Conservation (phyloP, 2,888 invertebrate genomes). For the Uropetala carovei region DNA sequence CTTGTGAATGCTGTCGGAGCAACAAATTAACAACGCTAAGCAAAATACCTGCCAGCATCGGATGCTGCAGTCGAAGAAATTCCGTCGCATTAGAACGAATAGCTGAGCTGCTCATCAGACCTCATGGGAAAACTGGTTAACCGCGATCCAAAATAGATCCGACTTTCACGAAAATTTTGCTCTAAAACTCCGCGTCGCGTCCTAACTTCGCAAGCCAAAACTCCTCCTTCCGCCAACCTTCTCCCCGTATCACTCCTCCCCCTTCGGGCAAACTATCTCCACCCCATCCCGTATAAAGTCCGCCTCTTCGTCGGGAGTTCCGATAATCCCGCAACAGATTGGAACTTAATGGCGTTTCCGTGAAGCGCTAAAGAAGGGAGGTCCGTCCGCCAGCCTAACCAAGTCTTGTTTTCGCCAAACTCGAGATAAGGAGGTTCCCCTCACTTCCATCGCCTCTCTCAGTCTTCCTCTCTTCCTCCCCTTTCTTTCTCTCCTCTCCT, state of each 20-base stretch:
- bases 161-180: background rate
- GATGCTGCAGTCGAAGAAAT: background rate
- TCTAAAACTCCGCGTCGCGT: background rate
- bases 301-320: background rate
- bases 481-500: background rate
- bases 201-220: background rate
- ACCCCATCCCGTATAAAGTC: background rate
- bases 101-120: background rate
- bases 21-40: background rate
- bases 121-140: background rate
- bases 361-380: constrained; percentile 44
- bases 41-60: background rate
- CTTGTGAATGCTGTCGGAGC: background rate
- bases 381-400: constrained; percentile 20
- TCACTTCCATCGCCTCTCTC: too few species aligned
- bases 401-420: constrained; percentile 52
- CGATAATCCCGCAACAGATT: constrained; percentile 64
- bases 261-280: background rate
- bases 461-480: too few species aligned
- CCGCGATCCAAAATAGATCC: constrained; percentile 42
- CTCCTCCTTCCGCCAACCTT: background rate
- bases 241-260: background rate
- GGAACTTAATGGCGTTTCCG: constrained; percentile 61
- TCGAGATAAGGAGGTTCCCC: constrained; percentile 20
- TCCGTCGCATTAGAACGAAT: background rate